These are phyloP conservation scores for Naso thynnoides DNA, from an alignment of 2,797 vertebrate species.

Conservation along the genomic window DNA sequence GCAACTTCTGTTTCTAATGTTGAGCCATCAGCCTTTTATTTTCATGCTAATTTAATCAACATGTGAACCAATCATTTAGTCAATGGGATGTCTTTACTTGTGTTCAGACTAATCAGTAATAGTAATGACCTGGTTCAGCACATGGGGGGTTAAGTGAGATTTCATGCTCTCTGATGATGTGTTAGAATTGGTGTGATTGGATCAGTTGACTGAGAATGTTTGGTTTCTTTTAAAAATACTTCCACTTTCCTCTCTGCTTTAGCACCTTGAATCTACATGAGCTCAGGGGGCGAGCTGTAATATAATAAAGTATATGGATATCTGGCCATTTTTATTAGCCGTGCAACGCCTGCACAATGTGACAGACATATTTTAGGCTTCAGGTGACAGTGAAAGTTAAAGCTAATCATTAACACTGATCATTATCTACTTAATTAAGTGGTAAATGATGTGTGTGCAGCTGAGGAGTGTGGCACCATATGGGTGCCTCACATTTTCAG, in stretches of 20 bases:
- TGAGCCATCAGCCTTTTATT: slow-evolving; percentile 34
- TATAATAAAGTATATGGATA: background rate
- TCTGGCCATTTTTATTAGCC: background rate
- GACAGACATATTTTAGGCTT: background rate
- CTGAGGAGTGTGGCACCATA: slow-evolving; percentile 45
- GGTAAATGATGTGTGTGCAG: slow-evolving; percentile 44
- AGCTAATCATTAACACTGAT: slow-evolving; percentile 28
- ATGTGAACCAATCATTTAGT: slow-evolving; percentile 11
- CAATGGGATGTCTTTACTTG: background rate
- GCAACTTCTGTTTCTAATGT: background rate
- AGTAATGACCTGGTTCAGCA: slow-evolving; percentile 23
- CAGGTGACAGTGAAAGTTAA: slow-evolving; percentile 11
- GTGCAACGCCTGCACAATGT: background rate
- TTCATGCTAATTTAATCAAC: slow-evolving; percentile 51
- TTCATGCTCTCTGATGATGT: background rate
- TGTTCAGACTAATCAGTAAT: slow-evolving; percentile 25
- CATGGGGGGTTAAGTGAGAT: slow-evolving; percentile 25
- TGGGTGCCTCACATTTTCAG: slow-evolving; percentile 40
- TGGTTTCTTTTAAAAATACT: background rate
- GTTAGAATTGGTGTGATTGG: slow-evolving; percentile 15
- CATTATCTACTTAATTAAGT: slow-evolving; percentile 47
- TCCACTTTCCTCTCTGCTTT: background rate
- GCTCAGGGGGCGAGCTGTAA: background rate
- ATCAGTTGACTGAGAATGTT: slow-evolving; percentile 16
- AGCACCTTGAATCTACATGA: background rate